Base-by-base conservation (phyloP, 1,140 invertebrate species). In the Drosophila miranda region DNA sequence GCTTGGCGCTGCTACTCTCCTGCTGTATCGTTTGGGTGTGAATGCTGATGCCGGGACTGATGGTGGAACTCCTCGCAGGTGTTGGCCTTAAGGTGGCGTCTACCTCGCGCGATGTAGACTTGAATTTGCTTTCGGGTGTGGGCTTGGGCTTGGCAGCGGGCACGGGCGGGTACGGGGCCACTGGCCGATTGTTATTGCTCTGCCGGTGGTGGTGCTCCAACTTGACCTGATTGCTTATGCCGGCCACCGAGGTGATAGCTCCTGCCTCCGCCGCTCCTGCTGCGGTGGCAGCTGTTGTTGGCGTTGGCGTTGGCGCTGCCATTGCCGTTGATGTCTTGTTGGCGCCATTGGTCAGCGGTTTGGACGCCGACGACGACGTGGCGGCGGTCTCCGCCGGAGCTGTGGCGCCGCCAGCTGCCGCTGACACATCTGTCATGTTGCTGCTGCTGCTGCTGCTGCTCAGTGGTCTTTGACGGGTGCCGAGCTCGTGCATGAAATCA, bases 351-450 rank as follows among this genome's bases (percentile, higher is more conserved):
- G 75, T 87, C 66, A 80, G 69, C 55, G 84, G 66, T 63, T 78
- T 69, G 28, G 58, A 63, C 19, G 49, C n/a, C 44, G 66, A 58
- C 67, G 81, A 38, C 38, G 73, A 34, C 14, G 56, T 44, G 50
- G 62, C 56, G 58, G 63, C 38, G 45, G 77, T 43, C 26, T 75
- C 78, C 9, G 45, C 57, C 53, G 64, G 60, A 59, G 67, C 61
- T 60, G 72, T 72, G 71, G 63, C 56, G 61, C 76, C 70, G 44
- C 70, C 72, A 19, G 58, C 55, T 77, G 78, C 56, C 54, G 74
- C 34, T 56, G 83, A 89, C 68, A 90, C 80, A 78, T 90, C 89
- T 64, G 88, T 90, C 89, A 90, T 90, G 53, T 52, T 82, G 44
- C 34, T 75, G 52, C 59, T 68, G 66, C 63, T 68, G 50, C 49